These are phyloP conservation scores for Atrichornis clamosus DNA, from an alignment of 2,113 vertebrate species.

Conservation along the genomic window DNA sequence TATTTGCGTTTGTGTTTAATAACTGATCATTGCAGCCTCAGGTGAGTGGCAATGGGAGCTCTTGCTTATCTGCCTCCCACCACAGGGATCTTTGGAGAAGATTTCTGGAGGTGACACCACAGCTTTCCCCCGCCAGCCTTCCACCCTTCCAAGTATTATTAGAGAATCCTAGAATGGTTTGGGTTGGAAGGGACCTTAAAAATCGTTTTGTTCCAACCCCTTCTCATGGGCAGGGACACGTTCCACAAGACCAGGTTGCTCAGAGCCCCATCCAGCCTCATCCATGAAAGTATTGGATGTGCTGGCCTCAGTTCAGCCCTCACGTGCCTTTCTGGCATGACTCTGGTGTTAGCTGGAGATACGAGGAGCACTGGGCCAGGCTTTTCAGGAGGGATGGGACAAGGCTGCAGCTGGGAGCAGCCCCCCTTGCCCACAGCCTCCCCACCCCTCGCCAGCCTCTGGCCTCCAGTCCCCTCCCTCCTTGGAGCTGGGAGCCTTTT, in stretches of 20 bases:
- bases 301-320: not conserved
- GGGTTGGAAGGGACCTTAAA: not conserved
- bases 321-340: accelerated
- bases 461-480: no score
- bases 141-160: not conserved
- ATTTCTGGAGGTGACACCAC: not conserved
- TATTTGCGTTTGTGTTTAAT: not conserved
- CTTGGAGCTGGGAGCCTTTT: not conserved
- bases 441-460: accelerated
- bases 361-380: accelerated
- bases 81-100: not conserved
- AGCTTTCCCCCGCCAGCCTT: not conserved
- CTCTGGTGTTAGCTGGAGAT: not conserved
- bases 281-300: accelerated
- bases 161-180: not conserved
- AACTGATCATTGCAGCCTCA: not conserved
- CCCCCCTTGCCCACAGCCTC: not conserved
- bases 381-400: accelerated
- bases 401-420: not conserved
- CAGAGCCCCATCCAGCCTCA: not conserved
- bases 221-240: not conserved
- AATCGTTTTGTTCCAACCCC: not conserved
- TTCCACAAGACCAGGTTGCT: not conserved
- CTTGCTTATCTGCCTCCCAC: not conserved
- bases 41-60: not conserved